Conservation (phyloP, 2,797 vertebrate genomes). For the Falco cherrug region DNA sequence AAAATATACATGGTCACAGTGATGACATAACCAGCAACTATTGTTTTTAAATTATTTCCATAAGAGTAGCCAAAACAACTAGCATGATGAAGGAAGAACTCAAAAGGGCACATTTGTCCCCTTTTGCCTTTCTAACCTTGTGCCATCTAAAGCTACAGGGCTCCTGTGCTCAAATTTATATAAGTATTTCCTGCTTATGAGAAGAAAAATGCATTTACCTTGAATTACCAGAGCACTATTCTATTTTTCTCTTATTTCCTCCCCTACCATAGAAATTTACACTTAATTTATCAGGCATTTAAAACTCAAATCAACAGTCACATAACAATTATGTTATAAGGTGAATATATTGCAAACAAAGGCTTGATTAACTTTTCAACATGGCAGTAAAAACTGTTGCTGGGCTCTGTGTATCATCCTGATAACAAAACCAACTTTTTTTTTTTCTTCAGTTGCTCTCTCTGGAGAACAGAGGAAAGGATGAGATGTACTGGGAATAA, state of each 20-base stretch:
- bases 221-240: neutral
- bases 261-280: neutral
- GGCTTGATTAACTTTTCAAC: slow-evolving; percentile 5
- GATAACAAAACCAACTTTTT: neutral
- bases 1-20: neutral
- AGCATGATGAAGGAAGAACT: neutral
- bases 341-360: slow-evolving; percentile 8
- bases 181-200: neutral
- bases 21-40: neutral
- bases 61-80: neutral
- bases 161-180: neutral
- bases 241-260: neutral
- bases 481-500: neutral
- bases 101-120: neutral
- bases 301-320: slow-evolving; percentile 16
- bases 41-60: neutral
- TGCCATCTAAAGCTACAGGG: neutral
- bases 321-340: neutral
- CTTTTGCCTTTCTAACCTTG: neutral
- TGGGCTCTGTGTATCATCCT: neutral
- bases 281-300: slow-evolving; percentile 33
- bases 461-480: neutral
- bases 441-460: neutral
- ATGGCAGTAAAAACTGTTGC: neutral
- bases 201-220: neutral